phyloP scores from a whole-genome alignment of 2,797 vertebrate species.

The Tragopan temminckii region DNA sequence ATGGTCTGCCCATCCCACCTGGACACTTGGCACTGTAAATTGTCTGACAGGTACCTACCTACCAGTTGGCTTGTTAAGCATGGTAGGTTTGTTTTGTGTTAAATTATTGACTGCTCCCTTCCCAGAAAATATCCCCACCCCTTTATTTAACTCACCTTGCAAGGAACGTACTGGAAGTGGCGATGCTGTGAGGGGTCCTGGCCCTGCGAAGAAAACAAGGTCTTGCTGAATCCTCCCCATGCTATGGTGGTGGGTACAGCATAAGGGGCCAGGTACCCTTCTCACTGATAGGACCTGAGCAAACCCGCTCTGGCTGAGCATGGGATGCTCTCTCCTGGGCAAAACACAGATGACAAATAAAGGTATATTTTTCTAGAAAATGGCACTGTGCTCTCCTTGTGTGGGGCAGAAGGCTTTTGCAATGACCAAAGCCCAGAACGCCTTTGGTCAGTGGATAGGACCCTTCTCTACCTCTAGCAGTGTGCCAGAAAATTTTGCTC shows the following conservation, averaged over 20 bases:
- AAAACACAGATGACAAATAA: constrained; percentile 39
- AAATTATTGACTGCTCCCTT: background rate
- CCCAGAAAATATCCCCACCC: background rate
- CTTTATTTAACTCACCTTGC: constrained; percentile 27
- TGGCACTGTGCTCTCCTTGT: background rate
- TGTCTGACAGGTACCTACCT: background rate
- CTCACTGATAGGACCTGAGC: background rate
- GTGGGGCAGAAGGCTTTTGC: background rate
- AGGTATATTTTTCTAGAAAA: constrained; percentile 60
- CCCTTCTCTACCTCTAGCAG: background rate
- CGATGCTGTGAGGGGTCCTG: accelerated
- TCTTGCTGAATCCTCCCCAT: accelerated
- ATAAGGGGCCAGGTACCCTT: accelerated
- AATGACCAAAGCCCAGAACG: background rate
- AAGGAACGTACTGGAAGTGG: background rate
- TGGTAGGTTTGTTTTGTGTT: background rate
- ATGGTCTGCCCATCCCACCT: background rate
- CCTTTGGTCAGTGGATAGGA: background rate
- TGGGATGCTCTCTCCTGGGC: background rate
- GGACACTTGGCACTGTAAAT: background rate
- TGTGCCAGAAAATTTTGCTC: background rate
- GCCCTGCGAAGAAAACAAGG: background rate
- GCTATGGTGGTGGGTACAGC: accelerated
- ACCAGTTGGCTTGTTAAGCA: accelerated
- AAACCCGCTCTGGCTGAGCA: too few relatives aligned